Evolutionary conservation across 2,797 vertebrate genomes (phyloP), one percentile per base, ranked within the genome.

Genomic region (Rhabdomys pumilio): DNA sequence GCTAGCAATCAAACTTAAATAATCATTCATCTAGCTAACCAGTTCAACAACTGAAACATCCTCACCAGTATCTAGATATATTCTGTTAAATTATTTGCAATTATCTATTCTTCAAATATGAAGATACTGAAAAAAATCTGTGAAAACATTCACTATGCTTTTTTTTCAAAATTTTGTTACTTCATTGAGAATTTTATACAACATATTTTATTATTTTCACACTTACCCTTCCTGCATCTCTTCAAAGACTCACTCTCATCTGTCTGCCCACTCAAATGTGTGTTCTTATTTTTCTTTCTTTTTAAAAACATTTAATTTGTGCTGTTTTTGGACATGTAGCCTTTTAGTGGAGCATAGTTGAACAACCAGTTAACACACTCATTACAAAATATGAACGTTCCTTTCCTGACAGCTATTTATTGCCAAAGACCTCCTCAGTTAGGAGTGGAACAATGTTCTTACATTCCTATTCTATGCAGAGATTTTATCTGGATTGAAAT

Each of bases 301-400:
- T 82, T 61, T 29, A 61, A 61, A 61, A 41, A 41, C 26, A 63
- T 31, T 1, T 5, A 9, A 44, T 61, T 83, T 61, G 22, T 38
- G 59, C 38, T 63, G 15, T 14, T 63, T 83, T 83, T 29, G 14
- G n/a, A 10, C 8, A 83, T 44, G 4, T 11, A 4, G 2, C 15
- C 15, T 63, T 59, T n/a, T 29, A 31, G 0, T 41, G 2, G 38
- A 83, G 14, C 12, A 29, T 24, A 63, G 38, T 63, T 26, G 38
- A 44, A 38, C 4, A 31, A 61, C 8, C 4, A 31, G 24, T 3
- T 8, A 11, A 8, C 8, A 31, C 8, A 44, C 0, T 2, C 8
- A 31, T 63, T 44, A 63, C 80, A 63, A 63, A 63, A 63, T 11
- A 19, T 11, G 24, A 31, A 15, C 31, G 8, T 83, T 83, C 13